Evolutionary conservation across 1,140 invertebrate genomes (phyloP), one percentile per base, ranked within the genome.

Genomic region (Aricia agestis): DNA sequence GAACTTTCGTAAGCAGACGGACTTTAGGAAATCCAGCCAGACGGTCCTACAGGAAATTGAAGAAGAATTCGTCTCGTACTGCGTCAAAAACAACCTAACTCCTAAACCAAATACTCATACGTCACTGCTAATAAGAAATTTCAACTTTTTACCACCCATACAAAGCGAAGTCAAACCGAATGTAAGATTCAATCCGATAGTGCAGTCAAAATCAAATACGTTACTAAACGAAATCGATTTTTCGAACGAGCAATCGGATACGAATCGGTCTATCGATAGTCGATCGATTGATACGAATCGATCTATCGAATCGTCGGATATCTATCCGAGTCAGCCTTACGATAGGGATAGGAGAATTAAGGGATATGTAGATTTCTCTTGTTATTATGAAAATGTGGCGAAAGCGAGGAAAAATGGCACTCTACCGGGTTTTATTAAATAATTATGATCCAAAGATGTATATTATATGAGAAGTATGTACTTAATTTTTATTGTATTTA

Each of bases 21-120:
- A 96, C 6, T 90, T 98, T 68, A 96, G 94, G 41, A 95, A 95
- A 31, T 96, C 98, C 45, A 96, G 97, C 45, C 97, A 98, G 92
- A 95, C 96, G 2, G 97, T 97, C 0, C 94, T 98, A 0, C 95
- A 98, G 81, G 96, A 97, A 92, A 94, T 97, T 9, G 96, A 96
- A 6, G 91, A 96, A 66, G 94, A 96, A 69, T 97, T 98, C 82
- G 95, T 97, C 73, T 96, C 98, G 69, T 94, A 94, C 69, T 97
- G 94, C 78, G 95, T 96, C 91, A 94, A 93, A 69, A 94, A 93
- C 69, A 92, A 92, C 7, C 74, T 92, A 69, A 92, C 82, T 59
- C 90, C 89, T 6, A 84, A 92, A 81, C 90, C 91, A 5, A 90
- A 89, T 59, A 87, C 83, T 4, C 85, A 89, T 25, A 90, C 98